Percentiles rank a stretch among this genome's conserved stretches.
phyloP scores from a whole-genome alignment of 2,797 vertebrate species.

The Epinephelus awoara region DNA sequence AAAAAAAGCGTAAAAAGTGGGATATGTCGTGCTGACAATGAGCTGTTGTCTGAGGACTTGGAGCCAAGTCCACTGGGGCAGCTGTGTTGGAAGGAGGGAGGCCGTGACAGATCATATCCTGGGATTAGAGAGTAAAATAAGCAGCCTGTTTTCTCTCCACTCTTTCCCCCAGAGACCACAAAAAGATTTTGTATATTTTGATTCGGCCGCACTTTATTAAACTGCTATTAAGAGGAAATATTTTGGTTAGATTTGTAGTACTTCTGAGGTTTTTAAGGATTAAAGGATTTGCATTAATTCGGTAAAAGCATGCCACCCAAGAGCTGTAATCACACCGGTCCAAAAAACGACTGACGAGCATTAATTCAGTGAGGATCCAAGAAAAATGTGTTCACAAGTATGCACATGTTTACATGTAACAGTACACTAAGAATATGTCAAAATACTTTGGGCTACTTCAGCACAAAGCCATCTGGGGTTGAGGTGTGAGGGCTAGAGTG shows the following conservation, averaged over 20 bases:
- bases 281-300: conserved; percentile 80
- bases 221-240: conserved; percentile 66
- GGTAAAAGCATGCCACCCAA: conserved; percentile 67
- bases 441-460: conserved; percentile 15
- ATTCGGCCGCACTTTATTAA: conserved; percentile 76
- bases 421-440: conserved; percentile 38
- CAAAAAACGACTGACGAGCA: conserved; percentile 31
- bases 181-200: conserved; percentile 72
- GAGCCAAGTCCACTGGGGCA: conserved; percentile 71
- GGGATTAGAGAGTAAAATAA: conserved; percentile 84
- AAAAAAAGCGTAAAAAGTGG: conserved; percentile 17
- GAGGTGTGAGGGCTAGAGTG: conserved; percentile 50
- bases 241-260: conserved; percentile 68
- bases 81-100: conserved; percentile 77
- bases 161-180: conserved; percentile 59
- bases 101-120: conserved; percentile 84
- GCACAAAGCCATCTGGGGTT: conserved; percentile 44
- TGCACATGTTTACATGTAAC: conserved; percentile 45
- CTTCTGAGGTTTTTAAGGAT: conserved; percentile 72
- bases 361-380: conserved; percentile 38
- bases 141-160: conserved; percentile 74
- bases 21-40: conserved; percentile 68
- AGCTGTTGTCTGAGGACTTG: conserved; percentile 71
- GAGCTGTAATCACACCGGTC: conserved; percentile 54
- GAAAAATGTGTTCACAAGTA: conserved; percentile 15